A percentile compares a stretch with the other conserved stretches of the same genome.
Evolutionary conservation across 2,113 vertebrate genomes (phyloP).

Genomic region (Tupaia chinensis): DNA sequence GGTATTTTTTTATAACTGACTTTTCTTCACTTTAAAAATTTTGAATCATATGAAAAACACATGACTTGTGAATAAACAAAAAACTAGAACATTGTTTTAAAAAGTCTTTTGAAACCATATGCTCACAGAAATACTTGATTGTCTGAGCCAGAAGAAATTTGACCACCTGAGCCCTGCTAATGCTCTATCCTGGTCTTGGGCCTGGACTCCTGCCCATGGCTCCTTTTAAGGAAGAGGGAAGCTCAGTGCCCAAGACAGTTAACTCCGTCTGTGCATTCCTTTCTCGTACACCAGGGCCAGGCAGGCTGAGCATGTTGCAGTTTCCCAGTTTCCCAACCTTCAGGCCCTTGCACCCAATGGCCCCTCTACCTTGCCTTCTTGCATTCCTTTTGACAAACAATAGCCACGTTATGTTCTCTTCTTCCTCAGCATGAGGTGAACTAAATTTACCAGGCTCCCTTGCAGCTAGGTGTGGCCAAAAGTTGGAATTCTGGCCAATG

Average conservation of each 20-base stretch:
- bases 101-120: neutral
- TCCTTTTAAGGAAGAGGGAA: neutral
- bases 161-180: neutral
- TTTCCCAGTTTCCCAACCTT: neutral
- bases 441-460: neutral
- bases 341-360: neutral
- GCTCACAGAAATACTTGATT: neutral
- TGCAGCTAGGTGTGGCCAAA: neutral
- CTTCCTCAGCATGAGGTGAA: neutral
- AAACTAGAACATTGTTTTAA: neutral
- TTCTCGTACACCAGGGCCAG: neutral
- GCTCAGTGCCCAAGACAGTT: neutral
- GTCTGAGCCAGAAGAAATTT: neutral
- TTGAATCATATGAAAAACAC: neutral
- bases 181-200: neutral
- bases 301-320: neutral
- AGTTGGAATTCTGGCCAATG: neutral
- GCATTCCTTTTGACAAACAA: neutral
- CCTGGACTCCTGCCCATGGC: neutral
- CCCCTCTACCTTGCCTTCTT: neutral
- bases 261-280: neutral
- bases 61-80: neutral
- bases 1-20: neutral
- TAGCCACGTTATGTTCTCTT: neutral
- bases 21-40: neutral